Evolutionary conservation across 1,140 invertebrate species (phyloP).

Genomic region (Oryzaephilus surinamensis): DNA sequence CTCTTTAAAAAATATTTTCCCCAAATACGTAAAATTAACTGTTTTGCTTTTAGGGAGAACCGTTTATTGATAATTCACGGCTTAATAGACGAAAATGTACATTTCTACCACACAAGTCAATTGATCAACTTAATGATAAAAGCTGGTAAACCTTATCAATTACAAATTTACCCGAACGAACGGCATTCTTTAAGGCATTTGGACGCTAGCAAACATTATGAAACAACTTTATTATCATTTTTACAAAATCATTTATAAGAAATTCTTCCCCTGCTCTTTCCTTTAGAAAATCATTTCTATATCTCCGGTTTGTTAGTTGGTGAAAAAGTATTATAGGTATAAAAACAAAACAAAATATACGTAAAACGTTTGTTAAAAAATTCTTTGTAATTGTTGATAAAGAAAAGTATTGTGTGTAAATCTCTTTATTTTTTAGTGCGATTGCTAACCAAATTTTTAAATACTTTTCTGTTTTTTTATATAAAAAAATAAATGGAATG

Average conservation of each 20-base stretch:
- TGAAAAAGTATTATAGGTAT: too few species aligned
- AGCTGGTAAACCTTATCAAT: slow-evolving; percentile 80
- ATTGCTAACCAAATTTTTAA: too few species aligned
- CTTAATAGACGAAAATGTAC: slow-evolving; percentile 98
- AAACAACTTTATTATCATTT: slow-evolving; percentile 85
- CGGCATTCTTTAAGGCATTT: slow-evolving; percentile 85
- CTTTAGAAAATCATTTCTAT: too few species aligned
- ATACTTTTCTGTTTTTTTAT: too few species aligned
- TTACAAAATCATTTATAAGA: slow-evolving; percentile 75
- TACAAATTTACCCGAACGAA: slow-evolving; percentile 92
- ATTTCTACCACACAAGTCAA: slow-evolving; percentile 91
- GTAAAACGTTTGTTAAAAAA: too few species aligned
- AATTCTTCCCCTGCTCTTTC: too few species aligned
- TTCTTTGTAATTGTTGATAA: too few species aligned
- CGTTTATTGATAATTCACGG: slow-evolving; percentile 95
- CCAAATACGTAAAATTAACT: not conserved
- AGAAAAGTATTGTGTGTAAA: too few species aligned
- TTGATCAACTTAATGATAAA: slow-evolving; percentile 82
- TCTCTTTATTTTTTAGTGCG: too few species aligned
- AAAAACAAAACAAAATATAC: too few species aligned
- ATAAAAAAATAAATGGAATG: too few species aligned
- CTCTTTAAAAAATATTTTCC: slow-evolving; percentile 11
- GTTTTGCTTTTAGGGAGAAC: slow-evolving; percentile 59
- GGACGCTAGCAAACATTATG: slow-evolving; percentile 92
- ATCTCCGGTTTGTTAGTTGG: too few species aligned